Evolutionary conservation across 2,797 vertebrate genomes (phyloP), one percentile per base, ranked within the genome.

Genomic region (Hyperoplus lanceolatus): DNA sequence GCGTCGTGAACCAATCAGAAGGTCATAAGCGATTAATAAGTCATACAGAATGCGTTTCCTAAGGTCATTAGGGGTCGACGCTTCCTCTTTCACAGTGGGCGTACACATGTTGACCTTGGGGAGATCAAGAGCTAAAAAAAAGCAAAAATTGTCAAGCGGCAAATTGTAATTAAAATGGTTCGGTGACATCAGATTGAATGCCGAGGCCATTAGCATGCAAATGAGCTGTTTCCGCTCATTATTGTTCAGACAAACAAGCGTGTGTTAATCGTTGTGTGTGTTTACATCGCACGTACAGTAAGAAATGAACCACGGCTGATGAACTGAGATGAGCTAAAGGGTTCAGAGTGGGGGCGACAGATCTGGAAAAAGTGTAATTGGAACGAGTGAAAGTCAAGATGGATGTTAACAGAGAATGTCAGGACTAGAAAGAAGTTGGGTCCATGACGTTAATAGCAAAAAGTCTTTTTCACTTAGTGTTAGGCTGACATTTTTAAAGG

Each of bases 221-320:
- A 84, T 82, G 49, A 89, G 82, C 77, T 50, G 29, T 83, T 88
- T 78, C 66, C 76, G 67, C 74, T 81, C 66, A 77, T 86, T 81
- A 87, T 75, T 80, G 75, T 54, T 51, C 58, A 62, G 75, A 84
- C 79, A 86, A 87, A 89, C 75, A 85, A 66, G 63, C 15, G 1
- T 41, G 16, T 68, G 83, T 54, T 84, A 81, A 91, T 78, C 70
- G 49, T 29, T 29, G 43, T 50, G 39, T 51, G 58, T 87, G 82
- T 78, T 82, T 80, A 65, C 64, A 75, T 73, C 70, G 65, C 60
- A 81, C 67, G 59, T 83, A 76, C 70, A 41, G 70, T 42, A 49
- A 29, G 63, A 76, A 64, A 77, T 16, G 75, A 80, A 70, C 75
- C 60, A 3, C 3, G 61, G 67, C 70, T 80, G 78, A 90, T 89